Conservation (phyloP, 1,140 invertebrate species). For the Cephus cinctus region DNA sequence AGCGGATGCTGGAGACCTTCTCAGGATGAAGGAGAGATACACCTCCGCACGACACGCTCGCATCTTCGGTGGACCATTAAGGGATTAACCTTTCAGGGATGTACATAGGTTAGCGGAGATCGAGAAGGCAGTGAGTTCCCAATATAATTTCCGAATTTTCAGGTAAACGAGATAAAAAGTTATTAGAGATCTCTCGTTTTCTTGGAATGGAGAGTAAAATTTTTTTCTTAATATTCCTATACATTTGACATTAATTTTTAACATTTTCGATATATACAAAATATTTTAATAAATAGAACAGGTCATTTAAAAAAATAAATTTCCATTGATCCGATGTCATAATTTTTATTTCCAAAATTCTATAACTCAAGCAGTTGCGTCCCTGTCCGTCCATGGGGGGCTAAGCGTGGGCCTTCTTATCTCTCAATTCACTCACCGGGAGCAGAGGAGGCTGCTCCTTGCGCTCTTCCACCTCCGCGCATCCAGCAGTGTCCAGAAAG, state of each 20-base stretch:
- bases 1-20: conserved; percentile 6
- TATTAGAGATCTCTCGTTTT: no score
- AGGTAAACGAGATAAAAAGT: no score
- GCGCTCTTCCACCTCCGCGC: not conserved
- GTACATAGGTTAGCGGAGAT: conserved; percentile 6
- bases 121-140: no score
- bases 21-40: conserved; percentile 29
- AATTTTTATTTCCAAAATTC: no score
- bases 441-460: conserved; percentile 8
- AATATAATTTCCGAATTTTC: not conserved
- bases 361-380: conserved; percentile 33
- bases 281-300: no score
- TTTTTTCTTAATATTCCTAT: no score
- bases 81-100: conserved; percentile 45
- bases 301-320: no score
- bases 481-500: not conserved
- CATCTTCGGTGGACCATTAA: conserved; percentile 35
- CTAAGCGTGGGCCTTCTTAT: conserved; percentile 44
- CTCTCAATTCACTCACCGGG: conserved; percentile 46
- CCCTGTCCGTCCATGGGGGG: conserved; percentile 24
- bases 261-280: no score
- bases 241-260: no score
- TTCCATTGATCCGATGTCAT: no score
- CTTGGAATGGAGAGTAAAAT: no score
- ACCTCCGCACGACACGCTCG: conserved; percentile 42